Percentiles rank a stretch among this genome's conserved stretches.
Conservation (phyloP, 1,140 invertebrate species). For the Rhynchophorus ferrugineus region DNA sequence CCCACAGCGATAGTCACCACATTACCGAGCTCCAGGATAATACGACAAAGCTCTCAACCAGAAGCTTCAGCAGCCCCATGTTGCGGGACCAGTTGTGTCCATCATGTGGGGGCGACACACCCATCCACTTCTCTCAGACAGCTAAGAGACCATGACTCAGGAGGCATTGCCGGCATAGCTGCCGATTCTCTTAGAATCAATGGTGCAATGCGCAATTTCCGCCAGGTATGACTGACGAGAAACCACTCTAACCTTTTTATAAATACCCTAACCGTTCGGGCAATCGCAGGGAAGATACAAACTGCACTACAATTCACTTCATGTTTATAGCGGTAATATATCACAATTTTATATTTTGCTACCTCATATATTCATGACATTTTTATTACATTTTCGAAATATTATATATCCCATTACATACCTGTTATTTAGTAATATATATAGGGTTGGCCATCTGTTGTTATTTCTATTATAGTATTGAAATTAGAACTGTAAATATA, state of each 20-base stretch:
- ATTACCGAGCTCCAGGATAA: slow-evolving; percentile 64
- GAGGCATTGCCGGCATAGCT: slow-evolving; percentile 91
- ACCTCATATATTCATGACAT: neutral
- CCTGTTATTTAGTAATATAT: too few relatives aligned
- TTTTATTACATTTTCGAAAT: too few relatives aligned
- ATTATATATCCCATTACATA: too few relatives aligned
- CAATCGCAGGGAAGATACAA: neutral
- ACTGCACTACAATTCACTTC: too few relatives aligned
- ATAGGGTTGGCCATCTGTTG: too few relatives aligned
- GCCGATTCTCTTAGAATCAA: slow-evolving; percentile 95
- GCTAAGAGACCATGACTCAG: slow-evolving; percentile 56
- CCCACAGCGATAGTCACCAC: slow-evolving; percentile 64
- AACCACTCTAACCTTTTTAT: neutral
- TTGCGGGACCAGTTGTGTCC: slow-evolving; percentile 52
- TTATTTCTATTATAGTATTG: too few relatives aligned
- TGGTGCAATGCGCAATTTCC: slow-evolving; percentile 91
- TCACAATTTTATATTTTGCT: too few relatives aligned
- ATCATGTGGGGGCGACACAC: slow-evolving; percentile 37
- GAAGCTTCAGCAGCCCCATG: slow-evolving; percentile 63
- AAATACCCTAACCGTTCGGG: neutral
- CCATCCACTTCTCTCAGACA: slow-evolving; percentile 74
- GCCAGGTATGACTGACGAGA: slow-evolving; percentile 65
- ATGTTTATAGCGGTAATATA: too few relatives aligned
- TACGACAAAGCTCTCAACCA: slow-evolving; percentile 84
- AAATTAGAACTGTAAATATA: too few relatives aligned